These are phyloP conservation scores for Plagodis dolabraria DNA, from an alignment of 2,888 invertebrate species.

Conservation along the genomic window DNA sequence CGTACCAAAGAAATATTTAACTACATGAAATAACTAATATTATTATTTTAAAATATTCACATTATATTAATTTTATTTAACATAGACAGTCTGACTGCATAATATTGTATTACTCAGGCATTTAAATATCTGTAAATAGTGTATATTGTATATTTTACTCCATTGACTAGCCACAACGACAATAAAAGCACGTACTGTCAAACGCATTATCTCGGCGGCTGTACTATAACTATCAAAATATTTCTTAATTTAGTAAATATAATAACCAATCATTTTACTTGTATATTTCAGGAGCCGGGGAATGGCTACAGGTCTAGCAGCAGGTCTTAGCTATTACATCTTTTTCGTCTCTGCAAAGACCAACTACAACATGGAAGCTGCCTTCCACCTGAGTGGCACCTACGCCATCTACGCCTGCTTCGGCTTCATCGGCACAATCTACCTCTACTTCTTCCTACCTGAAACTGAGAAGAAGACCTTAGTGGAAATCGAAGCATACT, in stretches of 20 bases:
- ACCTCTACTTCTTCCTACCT: conserved; percentile 80
- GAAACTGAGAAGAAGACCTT: conserved; percentile 83
- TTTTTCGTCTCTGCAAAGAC: conserved; percentile 81
- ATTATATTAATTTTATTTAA: too few species aligned
- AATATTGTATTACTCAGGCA: too few species aligned
- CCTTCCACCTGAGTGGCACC: conserved; percentile 76
- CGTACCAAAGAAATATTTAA: too few species aligned
- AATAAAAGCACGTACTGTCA: too few species aligned
- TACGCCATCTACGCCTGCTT: conserved; percentile 76
- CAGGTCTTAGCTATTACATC: conserved; percentile 77
- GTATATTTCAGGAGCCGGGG: conserved; percentile 76
- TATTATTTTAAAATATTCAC: too few species aligned
- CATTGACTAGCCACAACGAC: too few species aligned
- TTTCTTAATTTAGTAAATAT: not conserved
- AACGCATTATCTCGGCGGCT: too few species aligned
- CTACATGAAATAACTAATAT: too few species aligned
- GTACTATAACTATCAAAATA: not conserved
- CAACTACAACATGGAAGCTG: conserved; percentile 78
- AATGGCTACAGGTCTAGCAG: conserved; percentile 79
- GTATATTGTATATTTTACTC: too few species aligned
- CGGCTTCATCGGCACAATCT: conserved; percentile 74
- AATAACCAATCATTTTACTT: conserved; percentile 5
- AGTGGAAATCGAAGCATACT: conserved; percentile 80
- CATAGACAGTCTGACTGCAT: too few species aligned
- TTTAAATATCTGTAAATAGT: too few species aligned